Percentiles rank a stretch among this genome's conserved stretches.
These are phyloP conservation scores for Leptobrachium ailaonicum DNA, from an alignment of 2,113 vertebrate species.

Conservation along the genomic window DNA sequence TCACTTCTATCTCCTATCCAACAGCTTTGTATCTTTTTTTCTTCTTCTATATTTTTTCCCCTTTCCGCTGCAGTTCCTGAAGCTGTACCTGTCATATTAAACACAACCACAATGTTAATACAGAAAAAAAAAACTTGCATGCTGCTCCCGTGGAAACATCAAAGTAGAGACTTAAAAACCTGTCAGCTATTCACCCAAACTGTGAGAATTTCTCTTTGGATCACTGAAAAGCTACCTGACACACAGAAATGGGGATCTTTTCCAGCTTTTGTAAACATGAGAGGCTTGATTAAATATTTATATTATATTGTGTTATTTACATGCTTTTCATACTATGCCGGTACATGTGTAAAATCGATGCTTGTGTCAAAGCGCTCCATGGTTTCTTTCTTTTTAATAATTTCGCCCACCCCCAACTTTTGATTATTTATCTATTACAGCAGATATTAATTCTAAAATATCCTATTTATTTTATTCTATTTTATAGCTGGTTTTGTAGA, in stretches of 20 bases:
- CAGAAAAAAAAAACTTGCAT: conserved; percentile 57
- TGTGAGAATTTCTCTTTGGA: conserved; percentile 23
- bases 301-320: conserved; percentile 62
- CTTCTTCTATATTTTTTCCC: not conserved
- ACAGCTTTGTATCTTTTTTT: conserved; percentile 59
- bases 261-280: conserved; percentile 66
- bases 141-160: conserved; percentile 43
- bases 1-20: conserved; percentile 57
- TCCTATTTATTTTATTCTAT: too few relatives aligned
- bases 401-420: too few relatives aligned
- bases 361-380: too few relatives aligned
- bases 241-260: conserved; percentile 7
- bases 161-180: conserved; percentile 65
- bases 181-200: conserved; percentile 49
- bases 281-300: conserved; percentile 68
- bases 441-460: too few relatives aligned
- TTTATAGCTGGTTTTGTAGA: too few relatives aligned
- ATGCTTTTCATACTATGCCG: conserved; percentile 53
- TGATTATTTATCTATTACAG: too few relatives aligned
- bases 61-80: conserved; percentile 51
- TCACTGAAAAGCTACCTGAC: not conserved
- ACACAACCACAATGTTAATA: conserved; percentile 63
- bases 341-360: too few relatives aligned
- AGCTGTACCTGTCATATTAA: conserved; percentile 63
- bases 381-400: not conserved